These are phyloP conservation scores for Malurus leucopterus DNA, from an alignment of 2,797 vertebrate species.

Conservation along the genomic window DNA sequence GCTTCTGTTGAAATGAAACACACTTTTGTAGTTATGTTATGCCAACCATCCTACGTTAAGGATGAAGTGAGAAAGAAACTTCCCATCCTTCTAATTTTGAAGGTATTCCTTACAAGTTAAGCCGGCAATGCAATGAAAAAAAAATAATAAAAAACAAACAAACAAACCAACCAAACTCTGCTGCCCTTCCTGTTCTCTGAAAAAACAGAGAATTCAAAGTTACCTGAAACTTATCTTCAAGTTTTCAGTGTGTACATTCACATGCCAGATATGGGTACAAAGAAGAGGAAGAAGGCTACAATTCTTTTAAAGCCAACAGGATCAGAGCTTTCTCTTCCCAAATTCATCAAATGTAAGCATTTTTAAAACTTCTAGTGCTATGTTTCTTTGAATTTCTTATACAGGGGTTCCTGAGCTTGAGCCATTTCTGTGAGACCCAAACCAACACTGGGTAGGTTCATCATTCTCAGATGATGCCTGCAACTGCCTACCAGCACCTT, in stretches of 20 bases:
- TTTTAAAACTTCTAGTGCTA: neutral
- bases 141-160: neutral
- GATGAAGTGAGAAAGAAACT: neutral
- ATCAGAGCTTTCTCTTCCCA: neutral
- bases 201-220: neutral
- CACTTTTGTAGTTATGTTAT: rapidly evolving
- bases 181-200: neutral
- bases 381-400: neutral
- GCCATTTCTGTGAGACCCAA: rapidly evolving
- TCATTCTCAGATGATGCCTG: neutral
- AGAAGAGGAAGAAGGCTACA: neutral
- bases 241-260: neutral
- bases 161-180: neutral
- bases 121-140: neutral
- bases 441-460: neutral
- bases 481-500: neutral
- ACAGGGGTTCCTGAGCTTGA: neutral
- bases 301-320: neutral
- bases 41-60: neutral
- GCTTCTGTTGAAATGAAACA: neutral
- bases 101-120: neutral
- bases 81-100: neutral
- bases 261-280: neutral
- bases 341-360: neutral
- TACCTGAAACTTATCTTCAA: neutral